Evolutionary conservation across 2,113 vertebrate genomes (phyloP), one percentile per base, ranked within the genome.

Genomic region (Bufo gargarizans): DNA sequence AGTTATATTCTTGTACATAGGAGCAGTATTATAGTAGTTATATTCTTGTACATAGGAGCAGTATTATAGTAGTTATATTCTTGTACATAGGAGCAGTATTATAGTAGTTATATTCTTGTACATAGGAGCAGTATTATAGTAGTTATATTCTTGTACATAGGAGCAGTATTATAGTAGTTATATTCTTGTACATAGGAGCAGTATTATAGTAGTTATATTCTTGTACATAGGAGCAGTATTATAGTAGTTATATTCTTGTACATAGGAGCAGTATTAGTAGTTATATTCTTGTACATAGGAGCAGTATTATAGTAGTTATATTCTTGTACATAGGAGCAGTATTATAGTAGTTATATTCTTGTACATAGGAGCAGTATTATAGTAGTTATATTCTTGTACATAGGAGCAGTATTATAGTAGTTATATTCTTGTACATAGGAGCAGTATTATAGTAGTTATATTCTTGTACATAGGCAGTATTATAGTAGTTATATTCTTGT

Each of bases 191-290:
- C 12, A 72, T 72, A 72, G 69, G 69, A 17, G 69, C 69, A 72
- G 69, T 72, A 72, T 72, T 72, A 72, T 72, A 67, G 63, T 67
- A 67, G 63, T 67, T 67, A 67, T 67, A 67, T 67, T 67, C 63
- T 67, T 67, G 63, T 67, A 67, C 6, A 67, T 67, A 67, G 63
- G 33, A 11, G 63, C 63, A 67, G 63, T 67, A 67, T 67, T 67
- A 67, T 67, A 72, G 69, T 72, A 72, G 69, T 72, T 72, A 72
- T 72, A 72, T 72, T 72, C 69, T 16, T 72, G 69, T 72, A 72
- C 3, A 72, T 72, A 72, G 33, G 69, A 4, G 65, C 65, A 69
- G 65, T 69, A 69, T 69, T 69, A 69, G 65, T 69, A 69, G 65
- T 69, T 69, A 69, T 69, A 69, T 69, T 69, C 65, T 33, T 69